Conservation (phyloP, 2,113 vertebrate genomes). For the Anarhynchus alexandrinus region DNA sequence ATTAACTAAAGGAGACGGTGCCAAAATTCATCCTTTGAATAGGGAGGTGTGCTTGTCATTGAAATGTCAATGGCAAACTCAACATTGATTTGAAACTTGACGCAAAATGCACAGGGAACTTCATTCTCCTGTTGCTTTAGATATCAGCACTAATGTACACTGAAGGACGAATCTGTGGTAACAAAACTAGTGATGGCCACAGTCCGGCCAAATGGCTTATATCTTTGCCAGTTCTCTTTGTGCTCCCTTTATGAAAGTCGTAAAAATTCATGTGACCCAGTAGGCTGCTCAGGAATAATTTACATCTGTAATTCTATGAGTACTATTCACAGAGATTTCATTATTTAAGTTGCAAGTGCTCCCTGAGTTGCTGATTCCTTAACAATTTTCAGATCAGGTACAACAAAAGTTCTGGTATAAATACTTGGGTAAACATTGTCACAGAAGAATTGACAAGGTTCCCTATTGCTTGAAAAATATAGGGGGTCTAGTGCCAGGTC, state of each 20-base stretch:
- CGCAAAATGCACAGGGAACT: background rate
- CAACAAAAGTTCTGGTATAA: background rate
- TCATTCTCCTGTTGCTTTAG: background rate
- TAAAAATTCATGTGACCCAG: background rate
- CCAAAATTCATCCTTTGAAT: background rate
- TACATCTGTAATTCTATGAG: background rate
- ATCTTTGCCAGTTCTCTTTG: background rate
- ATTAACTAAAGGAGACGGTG: background rate
- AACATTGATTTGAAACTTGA: background rate
- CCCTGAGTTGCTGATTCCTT: background rate
- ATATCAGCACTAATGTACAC: background rate
- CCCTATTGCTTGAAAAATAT: background rate
- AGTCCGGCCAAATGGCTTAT: fast-evolving
- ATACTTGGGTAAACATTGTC: background rate
- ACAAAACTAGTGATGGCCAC: background rate
- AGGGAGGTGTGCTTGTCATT: background rate
- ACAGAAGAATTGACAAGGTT: background rate
- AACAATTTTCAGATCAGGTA: background rate
- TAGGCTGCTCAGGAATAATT: background rate
- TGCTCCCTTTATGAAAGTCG: fast-evolving
- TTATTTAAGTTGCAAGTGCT: background rate
- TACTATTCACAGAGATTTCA: background rate
- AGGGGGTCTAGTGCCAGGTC: background rate
- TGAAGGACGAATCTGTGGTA: background rate
- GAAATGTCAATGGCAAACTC: background rate